These are phyloP conservation scores for Neodiprion virginianus DNA, from an alignment of 1,140 invertebrate genomes.

Conservation along the genomic window DNA sequence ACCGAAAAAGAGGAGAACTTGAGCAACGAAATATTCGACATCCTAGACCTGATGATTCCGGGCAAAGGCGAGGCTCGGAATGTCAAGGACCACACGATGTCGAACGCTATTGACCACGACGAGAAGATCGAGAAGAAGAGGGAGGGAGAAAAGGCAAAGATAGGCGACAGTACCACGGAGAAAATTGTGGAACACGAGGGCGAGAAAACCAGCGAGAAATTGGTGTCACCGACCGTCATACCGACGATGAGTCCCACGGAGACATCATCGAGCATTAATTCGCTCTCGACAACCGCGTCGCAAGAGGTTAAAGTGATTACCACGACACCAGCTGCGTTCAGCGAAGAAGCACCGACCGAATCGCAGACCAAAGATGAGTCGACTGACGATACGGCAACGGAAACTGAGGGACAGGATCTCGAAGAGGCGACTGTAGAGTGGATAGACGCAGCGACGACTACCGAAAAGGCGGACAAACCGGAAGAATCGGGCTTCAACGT, in stretches of 20 bases:
- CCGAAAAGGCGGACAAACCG: constrained; percentile 34
- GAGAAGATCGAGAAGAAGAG: constrained; percentile 24
- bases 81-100: constrained; percentile 19
- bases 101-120: constrained; percentile 18
- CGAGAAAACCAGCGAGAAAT: constrained; percentile 20
- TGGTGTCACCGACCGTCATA: constrained; percentile 4
- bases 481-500: constrained; percentile 50
- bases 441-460: constrained; percentile 34
- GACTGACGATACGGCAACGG: background rate
- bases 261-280: background rate
- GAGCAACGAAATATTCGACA: constrained; percentile 57
- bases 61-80: constrained; percentile 18
- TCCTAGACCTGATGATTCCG: constrained; percentile 54
- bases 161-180: constrained; percentile 30
- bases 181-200: constrained; percentile 33
- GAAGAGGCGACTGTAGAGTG: constrained; percentile 38
- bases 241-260: background rate
- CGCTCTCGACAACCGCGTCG: background rate
- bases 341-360: background rate
- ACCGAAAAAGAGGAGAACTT: constrained; percentile 46
- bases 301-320: background rate
- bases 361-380: background rate
- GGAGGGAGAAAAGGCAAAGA: constrained; percentile 28
- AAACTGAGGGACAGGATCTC: constrained; percentile 24
- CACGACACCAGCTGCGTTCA: background rate